Percentiles rank a stretch among this genome's conserved stretches.
phyloP scores from a whole-genome alignment of 1,140 invertebrate species.

The Lordiphosa mommai region DNA sequence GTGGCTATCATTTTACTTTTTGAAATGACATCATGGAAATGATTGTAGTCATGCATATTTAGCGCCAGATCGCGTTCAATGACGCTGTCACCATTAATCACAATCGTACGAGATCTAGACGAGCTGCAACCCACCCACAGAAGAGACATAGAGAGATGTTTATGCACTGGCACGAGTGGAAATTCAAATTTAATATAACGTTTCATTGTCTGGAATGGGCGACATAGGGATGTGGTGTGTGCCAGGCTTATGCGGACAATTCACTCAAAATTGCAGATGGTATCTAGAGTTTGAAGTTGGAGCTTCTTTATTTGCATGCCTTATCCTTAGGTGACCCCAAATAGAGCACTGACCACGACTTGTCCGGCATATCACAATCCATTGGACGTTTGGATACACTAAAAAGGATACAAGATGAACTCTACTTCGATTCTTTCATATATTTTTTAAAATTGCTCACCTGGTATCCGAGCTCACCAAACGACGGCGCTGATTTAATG shows the following conservation, averaged over 20 bases:
- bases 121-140: constrained; percentile 34
- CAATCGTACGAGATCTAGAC: constrained; percentile 40
- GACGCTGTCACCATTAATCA: constrained; percentile 68
- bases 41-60: constrained; percentile 45
- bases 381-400: constrained; percentile 7
- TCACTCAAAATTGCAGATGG: constrained; percentile 3
- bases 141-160: constrained; percentile 14
- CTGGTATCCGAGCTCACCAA: constrained; percentile 41
- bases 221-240: constrained; percentile 14
- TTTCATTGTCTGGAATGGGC: constrained; percentile 20
- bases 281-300: not conserved
- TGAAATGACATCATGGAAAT: constrained; percentile 1
- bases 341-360: constrained; percentile 72
- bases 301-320: constrained; percentile 14
- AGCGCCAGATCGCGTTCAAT: constrained; percentile 63
- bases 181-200: constrained; percentile 50
- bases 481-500: constrained; percentile 47
- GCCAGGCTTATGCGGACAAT: constrained; percentile 24
- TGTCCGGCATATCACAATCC: constrained; percentile 53
- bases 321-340: constrained; percentile 37
- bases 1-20: not conserved
- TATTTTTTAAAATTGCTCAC: constrained; percentile 11
- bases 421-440: too few species aligned
- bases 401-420: not conserved
- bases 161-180: constrained; percentile 48